These are phyloP conservation scores for Eptatretus burgeri DNA, from an alignment of 2,113 vertebrate genomes.

Conservation along the genomic window DNA sequence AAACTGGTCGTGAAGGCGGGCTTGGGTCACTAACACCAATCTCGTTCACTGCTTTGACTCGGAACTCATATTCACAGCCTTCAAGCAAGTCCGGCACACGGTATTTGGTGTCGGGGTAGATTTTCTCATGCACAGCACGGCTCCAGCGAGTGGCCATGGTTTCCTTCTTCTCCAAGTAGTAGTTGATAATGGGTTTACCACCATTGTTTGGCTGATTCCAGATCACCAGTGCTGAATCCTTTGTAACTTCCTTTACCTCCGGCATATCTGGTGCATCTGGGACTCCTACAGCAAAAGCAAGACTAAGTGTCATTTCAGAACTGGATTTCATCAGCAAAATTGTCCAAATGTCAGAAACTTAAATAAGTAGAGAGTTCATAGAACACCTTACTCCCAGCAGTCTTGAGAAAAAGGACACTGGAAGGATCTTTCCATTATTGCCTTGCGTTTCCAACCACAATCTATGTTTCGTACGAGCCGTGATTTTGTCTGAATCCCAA, in stretches of 20 bases:
- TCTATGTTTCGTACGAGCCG: too few relatives aligned
- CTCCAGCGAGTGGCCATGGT: constrained; percentile 55
- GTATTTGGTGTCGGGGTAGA: constrained; percentile 62
- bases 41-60: constrained; percentile 85
- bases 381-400: too few relatives aligned
- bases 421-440: too few relatives aligned
- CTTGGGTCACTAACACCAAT: constrained; percentile 70
- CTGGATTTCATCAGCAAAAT: too few relatives aligned
- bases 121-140: constrained; percentile 41
- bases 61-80: constrained; percentile 81
- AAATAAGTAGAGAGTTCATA: too few relatives aligned
- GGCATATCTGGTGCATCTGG: constrained; percentile 83
- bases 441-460: too few relatives aligned
- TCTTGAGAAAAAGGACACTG: too few relatives aligned
- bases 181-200: constrained; percentile 81
- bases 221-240: constrained; percentile 44
- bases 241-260: constrained; percentile 43
- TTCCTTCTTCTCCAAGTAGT: constrained; percentile 82
- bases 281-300: constrained; percentile 28
- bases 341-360: too few relatives aligned
- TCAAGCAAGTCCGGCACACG: constrained; percentile 57
- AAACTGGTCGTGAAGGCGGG: constrained; percentile 54
- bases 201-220: constrained; percentile 79
- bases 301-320: too few relatives aligned
- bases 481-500: too few relatives aligned